Evolutionary conservation across 2,113 vertebrate genomes (phyloP), one percentile per base, ranked within the genome.

Genomic region (Morone chrysops): DNA sequence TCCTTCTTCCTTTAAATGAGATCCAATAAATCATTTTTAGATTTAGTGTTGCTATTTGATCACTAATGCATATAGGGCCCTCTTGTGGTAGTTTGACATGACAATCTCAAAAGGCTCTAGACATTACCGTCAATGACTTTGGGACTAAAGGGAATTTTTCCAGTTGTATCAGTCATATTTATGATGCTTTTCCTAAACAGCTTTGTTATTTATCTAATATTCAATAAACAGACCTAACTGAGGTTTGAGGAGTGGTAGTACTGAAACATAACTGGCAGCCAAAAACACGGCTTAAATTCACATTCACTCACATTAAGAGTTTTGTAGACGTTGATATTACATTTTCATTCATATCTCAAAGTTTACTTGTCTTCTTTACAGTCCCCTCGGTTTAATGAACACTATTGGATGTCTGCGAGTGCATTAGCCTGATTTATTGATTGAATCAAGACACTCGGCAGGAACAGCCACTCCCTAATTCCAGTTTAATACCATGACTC

Each of bases 381-480:
- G 17, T n/a, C 20, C 9, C 5, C 8, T 18, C 8, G 8, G 17
- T 22, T 48, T 48, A 8, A 60, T 81, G 8, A 48, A 53, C 8
- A 6, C n/a, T 47, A 4, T 3, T 62, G 7, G 22, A 78, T 17
- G 57, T 68, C 6, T 72, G 38, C 43, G 2, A 38, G 40, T 16
- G 17, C 76, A 66, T 60, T 70, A n/a, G 57, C 53, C 25, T 25
- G 25, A 25, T 48, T 75, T 72, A 80, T 80, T 71, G 67, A 83
- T 62, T 48, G 51, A 70, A 51, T 18, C n/a, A 38, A 75, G 70
- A 53, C 10, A 31, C 12, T 20, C 16, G 31, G 31, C 31, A 14
- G 50, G 16, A 63, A 5, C 18, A 0, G 38, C 69, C 70, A 59
- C 80, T 79, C 50, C 65, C 59, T 47, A 47, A 14, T 75, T 54